Evolutionary conservation across 1,140 invertebrate species (phyloP), one percentile per base, ranked within the genome.

Genomic region (Plectrocnemia conspersa): DNA sequence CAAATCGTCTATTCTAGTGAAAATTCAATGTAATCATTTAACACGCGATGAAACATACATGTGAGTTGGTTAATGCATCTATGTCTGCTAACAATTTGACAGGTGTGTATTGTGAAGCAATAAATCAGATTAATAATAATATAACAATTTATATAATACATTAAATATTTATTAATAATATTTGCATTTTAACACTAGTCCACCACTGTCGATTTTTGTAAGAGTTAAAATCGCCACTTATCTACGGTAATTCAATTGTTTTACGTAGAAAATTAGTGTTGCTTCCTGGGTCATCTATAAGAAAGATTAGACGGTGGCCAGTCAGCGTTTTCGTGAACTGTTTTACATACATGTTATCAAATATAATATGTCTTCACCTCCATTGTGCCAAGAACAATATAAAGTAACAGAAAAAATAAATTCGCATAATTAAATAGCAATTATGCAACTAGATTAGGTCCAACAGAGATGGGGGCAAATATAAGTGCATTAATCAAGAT

Each of bases 201-300:
- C 45, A 32, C 27, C 25, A 15, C 45, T 48, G 45, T 23, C 22
- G n/a, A 25, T 48, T 35, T 27, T 35, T 35, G 29, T 48, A n/a
- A n/a, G n/a, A n/a, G n/a, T n/a, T 24, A 35, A 45, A 32, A 48
- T 19, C 49, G 24, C 19, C 27, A 59, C 57, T 55, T 59, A 59
- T 59, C 57, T 55, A 55, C 41, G 48, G 57, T 59, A 54, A 59
- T 59, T 59, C 57, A 55, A 55, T 59, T 59, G 57, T 59, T 59
- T 59, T 59, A 27, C 52, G 41, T 35, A 33, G 46, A 18, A 59
- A 55, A 59, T 59, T 59, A 59, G 57, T 52, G 52, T 36, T 36
- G 47, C 52, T 59, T 59, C 57, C 57, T 49, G 57, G 57, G 50
- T 49, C 52, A 55, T 59, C 52, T 47, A 59, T 52, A 59, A 59